Evolutionary conservation across 2,888 invertebrate genomes (phyloP), one percentile per base, ranked within the genome.

Genomic region (Erpobdella octoculata): DNA sequence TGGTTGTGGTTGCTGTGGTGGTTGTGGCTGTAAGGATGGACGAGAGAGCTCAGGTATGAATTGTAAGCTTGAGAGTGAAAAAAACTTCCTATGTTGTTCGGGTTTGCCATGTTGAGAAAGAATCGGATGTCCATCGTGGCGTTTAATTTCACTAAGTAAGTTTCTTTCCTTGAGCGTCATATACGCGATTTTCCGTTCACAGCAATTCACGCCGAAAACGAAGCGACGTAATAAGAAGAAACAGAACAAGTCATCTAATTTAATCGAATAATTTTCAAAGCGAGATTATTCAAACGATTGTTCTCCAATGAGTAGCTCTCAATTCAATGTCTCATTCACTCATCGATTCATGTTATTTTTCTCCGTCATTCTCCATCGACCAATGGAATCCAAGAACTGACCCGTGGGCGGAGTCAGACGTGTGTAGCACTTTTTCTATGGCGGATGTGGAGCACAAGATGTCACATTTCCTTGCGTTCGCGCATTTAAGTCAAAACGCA

Each of bases 321-420:
- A 53, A 53, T 53, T 53, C 53, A 46, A 41, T n/a, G 41, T 67
- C 35, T 48, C 46, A 58, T 58, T 69, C 48, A 58, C 48, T 69
- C 69, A 58, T 69, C 58, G 58, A 69, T 69, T 48, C 69, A 33
- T 69, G 35, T 69, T 69, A 58, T 69, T 69, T 69, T n/a, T 36
- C 37, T 28, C 25, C 25, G 36, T 65, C 66, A 21, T 38, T 69
- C 46, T 48, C 25, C 58, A 37, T 48, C 48, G 48, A 37, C 69
- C 69, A 69, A 69, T 69, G 33, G 35, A 18, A 69, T n/a, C 18
- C 35, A 28, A 48, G 69, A 25, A 36, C 46, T 38, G 35, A 35
- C n/a, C 33, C n/a, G 58, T 31, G 69, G 69, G 69, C 69, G 69
- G 69, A 69, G 69, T 69, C 46, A 33, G 15, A 31, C 48, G 58